phyloP scores from a whole-genome alignment of 2,888 invertebrate species.

The Empis livida region DNA sequence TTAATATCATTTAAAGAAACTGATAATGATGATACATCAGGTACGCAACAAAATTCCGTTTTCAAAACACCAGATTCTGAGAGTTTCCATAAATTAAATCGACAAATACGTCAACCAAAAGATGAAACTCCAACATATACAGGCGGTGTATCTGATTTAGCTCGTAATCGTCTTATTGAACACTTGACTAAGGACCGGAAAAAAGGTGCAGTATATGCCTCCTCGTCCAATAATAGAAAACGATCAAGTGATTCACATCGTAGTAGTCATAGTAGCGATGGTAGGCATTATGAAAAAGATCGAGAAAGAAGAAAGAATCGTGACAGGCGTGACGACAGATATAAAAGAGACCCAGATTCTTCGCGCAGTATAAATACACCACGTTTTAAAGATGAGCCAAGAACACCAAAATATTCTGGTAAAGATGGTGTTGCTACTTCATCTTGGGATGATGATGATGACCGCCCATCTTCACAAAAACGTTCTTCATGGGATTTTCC shows the following conservation, averaged over 20 bases:
- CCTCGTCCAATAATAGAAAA: conserved; percentile 49
- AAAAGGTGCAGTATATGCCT: conserved; percentile 51
- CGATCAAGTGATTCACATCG: conserved; percentile 32
- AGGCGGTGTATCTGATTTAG: conserved; percentile 67
- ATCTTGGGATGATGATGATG: conserved; percentile 52
- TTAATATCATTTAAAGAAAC: conserved; percentile 50
- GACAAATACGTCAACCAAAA: conserved; percentile 64
- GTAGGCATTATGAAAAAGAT: conserved; percentile 15
- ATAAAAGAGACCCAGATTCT: conserved; percentile 23
- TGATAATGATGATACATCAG: conserved; percentile 36
- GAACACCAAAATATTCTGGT: conserved; percentile 58
- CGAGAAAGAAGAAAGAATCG: conserved; percentile 16
- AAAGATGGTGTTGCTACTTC: conserved; percentile 46
- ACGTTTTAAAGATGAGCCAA: conserved; percentile 72
- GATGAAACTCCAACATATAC: conserved; percentile 91
- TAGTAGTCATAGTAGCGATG: conserved; percentile 24
- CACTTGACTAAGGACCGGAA: conserved; percentile 41
- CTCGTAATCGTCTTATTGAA: conserved; percentile 54
- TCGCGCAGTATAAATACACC: conserved; percentile 37
- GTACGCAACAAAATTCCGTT: conserved; percentile 15
- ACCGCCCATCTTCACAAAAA: conserved; percentile 39
- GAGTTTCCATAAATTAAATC: conserved; percentile 27
- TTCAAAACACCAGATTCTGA: conserved; percentile 31
- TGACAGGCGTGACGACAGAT: conserved; percentile 25
- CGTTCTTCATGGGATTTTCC: conserved; percentile 89